phyloP scores from a whole-genome alignment of 37 sponge, comb jelly and placozoan genomes.

The Aphrocallistes beatrix region DNA sequence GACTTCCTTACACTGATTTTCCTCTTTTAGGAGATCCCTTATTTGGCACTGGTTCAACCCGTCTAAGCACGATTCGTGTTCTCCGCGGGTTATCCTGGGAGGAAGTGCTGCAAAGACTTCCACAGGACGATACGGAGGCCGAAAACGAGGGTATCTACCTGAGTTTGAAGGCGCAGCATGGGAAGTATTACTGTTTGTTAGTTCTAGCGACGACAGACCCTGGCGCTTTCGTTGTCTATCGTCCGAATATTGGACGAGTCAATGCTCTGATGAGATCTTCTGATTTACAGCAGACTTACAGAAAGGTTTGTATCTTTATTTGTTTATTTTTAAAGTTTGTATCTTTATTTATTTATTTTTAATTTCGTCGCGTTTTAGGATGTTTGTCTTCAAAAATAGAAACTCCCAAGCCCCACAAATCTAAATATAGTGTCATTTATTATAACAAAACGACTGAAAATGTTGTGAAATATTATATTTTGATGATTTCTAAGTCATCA shows the following conservation, averaged over 20 bases:
- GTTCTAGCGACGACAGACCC: not conserved
- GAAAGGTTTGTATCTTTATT: not conserved
- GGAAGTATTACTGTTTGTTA: not conserved
- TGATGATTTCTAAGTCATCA: too few relatives aligned
- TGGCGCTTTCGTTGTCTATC: not conserved
- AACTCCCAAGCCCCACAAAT: too few relatives aligned
- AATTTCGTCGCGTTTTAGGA: too few relatives aligned
- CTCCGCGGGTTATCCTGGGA: not conserved
- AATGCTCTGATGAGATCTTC: not conserved
- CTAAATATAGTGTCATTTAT: too few relatives aligned
- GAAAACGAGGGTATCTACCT: not conserved
- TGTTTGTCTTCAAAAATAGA: too few relatives aligned
- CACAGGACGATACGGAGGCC: not conserved
- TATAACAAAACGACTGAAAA: too few relatives aligned
- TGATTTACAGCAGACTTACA: conserved; percentile 6
- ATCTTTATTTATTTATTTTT: too few relatives aligned
- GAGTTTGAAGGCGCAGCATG: not conserved
- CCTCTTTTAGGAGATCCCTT: not conserved
- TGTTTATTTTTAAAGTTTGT: not conserved
- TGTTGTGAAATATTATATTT: too few relatives aligned
- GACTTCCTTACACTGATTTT: not conserved
- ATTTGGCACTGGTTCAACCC: not conserved
- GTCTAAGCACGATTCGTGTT: not conserved
- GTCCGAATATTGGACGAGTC: not conserved
- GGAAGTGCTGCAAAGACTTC: not conserved